Evolutionary conservation across 2,797 vertebrate genomes (phyloP).

Genomic region (Moxostoma hubbsi): DNA sequence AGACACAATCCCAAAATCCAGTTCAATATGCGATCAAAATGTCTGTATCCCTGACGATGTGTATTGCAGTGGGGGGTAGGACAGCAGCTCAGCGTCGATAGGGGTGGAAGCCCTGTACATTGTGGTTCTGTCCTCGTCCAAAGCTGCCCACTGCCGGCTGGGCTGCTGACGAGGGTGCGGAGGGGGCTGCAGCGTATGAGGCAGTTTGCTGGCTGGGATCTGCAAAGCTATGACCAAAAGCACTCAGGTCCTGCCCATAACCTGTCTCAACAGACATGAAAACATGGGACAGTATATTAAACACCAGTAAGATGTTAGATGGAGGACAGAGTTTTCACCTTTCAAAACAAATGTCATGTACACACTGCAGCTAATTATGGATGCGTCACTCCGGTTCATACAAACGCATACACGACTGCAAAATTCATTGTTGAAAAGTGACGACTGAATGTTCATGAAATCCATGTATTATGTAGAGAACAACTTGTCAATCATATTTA

Average conservation of each 20-base stretch:
- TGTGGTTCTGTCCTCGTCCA: constrained; percentile 97
- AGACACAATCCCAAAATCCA: constrained; percentile 70
- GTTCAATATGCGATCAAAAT: constrained; percentile 73
- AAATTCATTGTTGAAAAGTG: no score
- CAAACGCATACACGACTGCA: no score
- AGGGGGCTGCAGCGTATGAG: constrained; percentile 85
- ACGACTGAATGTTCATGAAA: no score
- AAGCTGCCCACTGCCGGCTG: constrained; percentile 88
- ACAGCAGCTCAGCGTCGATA: constrained; percentile 88
- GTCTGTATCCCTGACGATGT: constrained; percentile 83
- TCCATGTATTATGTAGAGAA: no score
- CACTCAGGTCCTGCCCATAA: constrained; percentile 97
- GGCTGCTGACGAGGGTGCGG: constrained; percentile 85
- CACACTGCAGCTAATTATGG: background rate
- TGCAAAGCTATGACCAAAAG: constrained; percentile 94
- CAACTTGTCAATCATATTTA: no score
- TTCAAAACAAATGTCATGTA: background rate
- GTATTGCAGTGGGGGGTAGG: constrained; percentile 58
- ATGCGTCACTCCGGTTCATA: background rate
- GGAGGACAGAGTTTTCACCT: background rate
- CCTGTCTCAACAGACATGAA: constrained; percentile 74
- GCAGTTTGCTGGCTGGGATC: constrained; percentile 94
- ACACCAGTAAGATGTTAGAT: constrained; percentile 56
- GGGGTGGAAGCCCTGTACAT: constrained; percentile 98
- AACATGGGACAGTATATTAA: constrained; percentile 29